A percentile compares a stretch with the other conserved stretches of the same genome.
phyloP scores from a whole-genome alignment of 92 coral and sea anemone species.

The Zoanthus sociatus region DNA sequence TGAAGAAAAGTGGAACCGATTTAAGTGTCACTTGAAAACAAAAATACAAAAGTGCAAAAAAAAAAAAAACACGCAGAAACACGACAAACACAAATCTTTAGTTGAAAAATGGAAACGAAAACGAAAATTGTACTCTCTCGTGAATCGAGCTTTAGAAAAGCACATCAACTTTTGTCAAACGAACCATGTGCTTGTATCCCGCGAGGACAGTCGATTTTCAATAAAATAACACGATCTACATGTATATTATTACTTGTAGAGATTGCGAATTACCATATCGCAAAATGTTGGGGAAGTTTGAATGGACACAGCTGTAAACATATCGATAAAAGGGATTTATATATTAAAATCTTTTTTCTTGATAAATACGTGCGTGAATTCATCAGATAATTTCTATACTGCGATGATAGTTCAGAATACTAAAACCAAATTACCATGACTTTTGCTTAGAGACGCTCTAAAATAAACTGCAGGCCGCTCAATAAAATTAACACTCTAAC shows the following conservation, averaged over 20 bases:
- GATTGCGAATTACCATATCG: background rate
- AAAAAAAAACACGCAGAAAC: too few relatives aligned
- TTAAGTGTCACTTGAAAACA: background rate
- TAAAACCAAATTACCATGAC: background rate
- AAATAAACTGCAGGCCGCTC: background rate
- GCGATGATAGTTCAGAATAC: background rate
- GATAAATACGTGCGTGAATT: background rate
- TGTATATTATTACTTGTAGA: background rate
- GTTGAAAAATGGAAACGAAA: background rate
- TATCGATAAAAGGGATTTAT: background rate
- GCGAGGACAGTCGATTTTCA: background rate
- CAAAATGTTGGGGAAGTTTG: background rate
- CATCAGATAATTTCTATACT: background rate
- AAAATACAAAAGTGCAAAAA: too few relatives aligned
- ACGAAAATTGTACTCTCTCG: background rate
- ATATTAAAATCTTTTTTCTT: background rate
- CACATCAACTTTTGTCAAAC: background rate
- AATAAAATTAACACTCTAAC: background rate
- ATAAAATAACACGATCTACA: background rate
- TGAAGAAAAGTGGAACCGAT: background rate
- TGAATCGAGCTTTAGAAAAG: background rate
- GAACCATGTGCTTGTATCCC: background rate
- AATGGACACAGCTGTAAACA: slow-evolving; percentile 17
- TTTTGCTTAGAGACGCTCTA: slow-evolving; percentile 24
- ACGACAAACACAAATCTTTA: background rate